Evolutionary conservation across 2,888 invertebrate species (phyloP).

Genomic region (Chrysolina haemoptera): DNA sequence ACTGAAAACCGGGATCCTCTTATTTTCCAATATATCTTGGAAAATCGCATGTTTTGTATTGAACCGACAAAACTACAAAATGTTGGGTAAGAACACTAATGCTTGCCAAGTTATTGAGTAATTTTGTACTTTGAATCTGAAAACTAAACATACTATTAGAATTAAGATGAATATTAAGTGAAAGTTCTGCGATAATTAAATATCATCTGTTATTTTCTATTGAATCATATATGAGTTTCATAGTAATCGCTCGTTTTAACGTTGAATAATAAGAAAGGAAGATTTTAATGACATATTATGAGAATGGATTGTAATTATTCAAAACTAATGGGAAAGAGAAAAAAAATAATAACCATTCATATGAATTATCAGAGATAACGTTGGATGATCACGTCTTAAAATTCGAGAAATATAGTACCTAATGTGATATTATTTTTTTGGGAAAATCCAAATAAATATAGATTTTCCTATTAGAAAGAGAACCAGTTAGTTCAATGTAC

Average conservation of each 20-base stretch:
- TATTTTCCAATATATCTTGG: too few species aligned
- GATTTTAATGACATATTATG: slow-evolving; percentile 14
- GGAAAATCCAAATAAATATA: too few species aligned
- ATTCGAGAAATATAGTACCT: too few species aligned
- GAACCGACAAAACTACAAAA: too few species aligned
- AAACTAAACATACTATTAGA: background rate
- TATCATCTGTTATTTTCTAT: slow-evolving; percentile 1
- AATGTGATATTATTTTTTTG: too few species aligned
- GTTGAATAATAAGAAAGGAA: slow-evolving; percentile 18
- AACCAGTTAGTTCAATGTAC: too few species aligned
- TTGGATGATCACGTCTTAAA: background rate
- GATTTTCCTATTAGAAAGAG: too few species aligned
- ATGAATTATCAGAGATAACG: slow-evolving; percentile 5
- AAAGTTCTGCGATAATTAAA: slow-evolving; percentile 6
- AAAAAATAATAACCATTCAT: background rate
- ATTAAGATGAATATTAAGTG: background rate
- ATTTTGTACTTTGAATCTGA: background rate
- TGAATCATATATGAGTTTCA: background rate
- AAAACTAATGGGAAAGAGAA: slow-evolving; percentile 2
- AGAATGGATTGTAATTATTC: slow-evolving; percentile 3
- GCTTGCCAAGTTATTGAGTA: background rate
- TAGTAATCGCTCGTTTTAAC: slow-evolving; percentile 3
- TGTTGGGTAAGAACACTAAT: background rate
- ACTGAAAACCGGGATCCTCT: too few species aligned
- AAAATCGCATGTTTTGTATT: too few species aligned